Evolutionary conservation across 2,888 invertebrate species (phyloP).

Genomic region (Baronia brevicornis): DNA sequence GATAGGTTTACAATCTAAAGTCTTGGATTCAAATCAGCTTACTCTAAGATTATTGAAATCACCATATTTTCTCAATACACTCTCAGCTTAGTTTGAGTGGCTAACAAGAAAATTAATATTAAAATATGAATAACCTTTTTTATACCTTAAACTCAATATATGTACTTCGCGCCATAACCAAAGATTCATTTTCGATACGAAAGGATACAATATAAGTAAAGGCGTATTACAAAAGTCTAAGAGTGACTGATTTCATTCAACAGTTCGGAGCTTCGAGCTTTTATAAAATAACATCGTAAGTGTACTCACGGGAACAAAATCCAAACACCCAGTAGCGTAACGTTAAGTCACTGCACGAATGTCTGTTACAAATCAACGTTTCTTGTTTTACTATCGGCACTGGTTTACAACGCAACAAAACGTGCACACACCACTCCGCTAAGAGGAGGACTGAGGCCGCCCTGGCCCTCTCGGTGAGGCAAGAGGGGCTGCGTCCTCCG

Average conservation of each 20-base stretch:
- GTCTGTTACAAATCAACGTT: conserved; percentile 43
- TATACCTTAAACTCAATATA: no score
- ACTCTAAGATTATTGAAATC: no score
- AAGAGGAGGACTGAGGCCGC: conserved; percentile 54
- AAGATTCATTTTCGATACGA: no score
- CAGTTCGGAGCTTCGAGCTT: conserved; percentile 37
- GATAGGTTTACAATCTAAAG: no score
- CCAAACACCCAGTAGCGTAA: conserved; percentile 41
- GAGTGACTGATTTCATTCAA: conserved; percentile 44
- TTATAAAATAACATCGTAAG: conserved; percentile 27
- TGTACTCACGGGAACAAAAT: conserved; percentile 58
- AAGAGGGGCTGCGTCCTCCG: conserved; percentile 51
- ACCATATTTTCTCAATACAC: no score
- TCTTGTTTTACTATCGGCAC: conserved; percentile 40
- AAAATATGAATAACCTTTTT: no score
- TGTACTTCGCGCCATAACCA: no score
- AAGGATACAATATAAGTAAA: no score
- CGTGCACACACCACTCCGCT: conserved; percentile 35
- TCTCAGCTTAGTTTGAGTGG: no score
- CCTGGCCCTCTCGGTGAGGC: conserved; percentile 45
- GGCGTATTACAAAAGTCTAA: no score
- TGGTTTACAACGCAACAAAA: conserved; percentile 28
- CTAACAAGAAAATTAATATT: no score
- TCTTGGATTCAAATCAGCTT: no score
- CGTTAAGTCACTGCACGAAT: conserved; percentile 57